Base-by-base conservation (phyloP, 2,888 invertebrate species). In the Eupelmus urozonus region DNA sequence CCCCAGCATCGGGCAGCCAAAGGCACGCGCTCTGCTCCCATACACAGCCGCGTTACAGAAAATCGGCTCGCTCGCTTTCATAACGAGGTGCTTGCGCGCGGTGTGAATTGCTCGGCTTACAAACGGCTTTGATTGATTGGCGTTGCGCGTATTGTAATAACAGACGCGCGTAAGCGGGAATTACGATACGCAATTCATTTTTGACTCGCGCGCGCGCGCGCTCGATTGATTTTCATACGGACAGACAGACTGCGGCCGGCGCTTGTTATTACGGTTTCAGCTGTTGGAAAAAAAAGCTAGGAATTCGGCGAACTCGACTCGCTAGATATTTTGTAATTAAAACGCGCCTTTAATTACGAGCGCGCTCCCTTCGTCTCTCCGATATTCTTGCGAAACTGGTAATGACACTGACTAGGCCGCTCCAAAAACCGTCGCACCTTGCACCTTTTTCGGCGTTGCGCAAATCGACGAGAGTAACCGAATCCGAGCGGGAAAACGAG, bases 341-440 rank as follows among this genome's bases (percentile, higher is more conserved):
- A n/a, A n/a, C n/a, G n/a, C n/a, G n/a, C n/a, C n/a, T n/a, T n/a
- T n/a, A n/a, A 34, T 34, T 34, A 29, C 16, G 25, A 20, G 23
- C 42, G 0, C 20, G 34, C 11, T 45, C 45, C 40, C 25, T 18
- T 13, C 55, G 25, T 57, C 40, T 40, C 34, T 23, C 49, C 45
- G 45, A 45, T 45, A 2, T 7, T 4, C 0, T 63, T 63, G 63
- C 63, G 63, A 42, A 65, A 63, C 34, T 66, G 66, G 51, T 66
- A 66, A 51, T 53, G 66, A 53, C 66, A 66, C 66, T 66, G 66
- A 23, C n/a, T n/a, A n/a, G n/a, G n/a, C n/a, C n/a, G n/a, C n/a
- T n/a, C n/a, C n/a, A n/a, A n/a, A n/a, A n/a, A n/a, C n/a, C n/a
- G n/a, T n/a, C n/a, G n/a, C n/a, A n/a, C n/a, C n/a, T n/a, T n/a